These are phyloP conservation scores for Hydractinia symbiolongicarpus DNA, from an alignment of 30 jellyfish, hydroid and myxozoan species.

Conservation along the genomic window DNA sequence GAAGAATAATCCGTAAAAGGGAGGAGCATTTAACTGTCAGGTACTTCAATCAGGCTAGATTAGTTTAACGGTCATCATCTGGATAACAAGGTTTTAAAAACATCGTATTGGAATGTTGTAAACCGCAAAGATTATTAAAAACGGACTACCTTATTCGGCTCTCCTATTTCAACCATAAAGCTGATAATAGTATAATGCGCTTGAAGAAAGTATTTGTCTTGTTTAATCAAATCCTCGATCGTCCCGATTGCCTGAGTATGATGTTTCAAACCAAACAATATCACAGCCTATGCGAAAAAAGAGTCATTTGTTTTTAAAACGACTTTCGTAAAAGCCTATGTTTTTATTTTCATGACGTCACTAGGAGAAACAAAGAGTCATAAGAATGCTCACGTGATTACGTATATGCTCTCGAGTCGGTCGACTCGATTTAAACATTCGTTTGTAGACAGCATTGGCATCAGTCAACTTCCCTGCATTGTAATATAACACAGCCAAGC, in stretches of 20 bases:
- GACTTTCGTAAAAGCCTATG: not conserved
- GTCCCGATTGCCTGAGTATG: conserved; percentile 44
- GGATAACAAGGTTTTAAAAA: too few relatives aligned
- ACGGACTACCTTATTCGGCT: not conserved
- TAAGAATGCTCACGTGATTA: conserved; percentile 46
- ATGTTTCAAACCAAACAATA: conserved; percentile 52
- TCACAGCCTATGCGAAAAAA: conserved; percentile 40
- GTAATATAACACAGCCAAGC: conserved; percentile 43
- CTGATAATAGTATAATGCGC: conserved; percentile 22
- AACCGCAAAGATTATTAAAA: too few relatives aligned
- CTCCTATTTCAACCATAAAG: conserved; percentile 11
- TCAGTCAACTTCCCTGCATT: conserved; percentile 35
- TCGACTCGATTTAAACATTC: conserved; percentile 40
- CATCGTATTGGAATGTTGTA: too few relatives aligned
- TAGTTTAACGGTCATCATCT: too few relatives aligned
- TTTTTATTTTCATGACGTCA: not conserved
- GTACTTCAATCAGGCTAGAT: too few relatives aligned
- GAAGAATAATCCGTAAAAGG: too few relatives aligned
- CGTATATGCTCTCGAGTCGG: conserved; percentile 40
- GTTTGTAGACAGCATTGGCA: conserved; percentile 44
- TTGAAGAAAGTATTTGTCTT: not conserved
- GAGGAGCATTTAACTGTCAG: too few relatives aligned
- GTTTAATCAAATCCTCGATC: conserved; percentile 17
- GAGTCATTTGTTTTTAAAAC: not conserved
- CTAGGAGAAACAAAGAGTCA: not conserved